Conservation (phyloP, 2,113 vertebrate genomes). For the Narcine bancroftii region DNA sequence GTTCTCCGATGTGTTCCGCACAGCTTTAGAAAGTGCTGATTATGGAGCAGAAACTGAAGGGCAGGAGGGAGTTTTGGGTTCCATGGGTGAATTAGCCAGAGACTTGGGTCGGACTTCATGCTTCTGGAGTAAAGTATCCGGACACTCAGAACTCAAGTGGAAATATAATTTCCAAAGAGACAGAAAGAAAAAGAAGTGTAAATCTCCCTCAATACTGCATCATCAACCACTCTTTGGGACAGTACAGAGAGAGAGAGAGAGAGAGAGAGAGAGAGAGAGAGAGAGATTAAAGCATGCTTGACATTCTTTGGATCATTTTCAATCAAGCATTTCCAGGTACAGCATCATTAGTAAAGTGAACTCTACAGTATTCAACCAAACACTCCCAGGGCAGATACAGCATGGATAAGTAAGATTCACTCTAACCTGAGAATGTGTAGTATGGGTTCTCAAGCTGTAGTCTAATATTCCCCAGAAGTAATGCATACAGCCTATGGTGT, state of each 20-base stretch:
- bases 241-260: too few relatives aligned
- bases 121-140: background rate
- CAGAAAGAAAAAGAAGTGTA: background rate
- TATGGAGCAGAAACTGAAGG: background rate
- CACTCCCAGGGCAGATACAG: too few relatives aligned
- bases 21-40: background rate
- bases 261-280: too few relatives aligned
- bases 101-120: background rate
- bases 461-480: background rate
- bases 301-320: too few relatives aligned
- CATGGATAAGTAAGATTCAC: too few relatives aligned
- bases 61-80: background rate
- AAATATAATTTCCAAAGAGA: background rate
- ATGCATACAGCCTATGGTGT: background rate
- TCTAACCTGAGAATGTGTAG: background rate
- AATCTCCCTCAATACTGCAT: background rate
- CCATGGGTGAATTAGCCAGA: background rate
- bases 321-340: too few relatives aligned
- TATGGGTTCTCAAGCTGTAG: background rate
- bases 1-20: too few relatives aligned
- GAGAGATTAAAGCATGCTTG: too few relatives aligned
- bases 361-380: too few relatives aligned
- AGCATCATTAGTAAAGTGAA: too few relatives aligned
- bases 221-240: background rate
- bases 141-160: background rate